A percentile compares a stretch with the other conserved stretches of the same genome.
These are phyloP conservation scores for Drosophila ohnishii DNA, from an alignment of 1,140 invertebrate genomes.

Conservation along the genomic window DNA sequence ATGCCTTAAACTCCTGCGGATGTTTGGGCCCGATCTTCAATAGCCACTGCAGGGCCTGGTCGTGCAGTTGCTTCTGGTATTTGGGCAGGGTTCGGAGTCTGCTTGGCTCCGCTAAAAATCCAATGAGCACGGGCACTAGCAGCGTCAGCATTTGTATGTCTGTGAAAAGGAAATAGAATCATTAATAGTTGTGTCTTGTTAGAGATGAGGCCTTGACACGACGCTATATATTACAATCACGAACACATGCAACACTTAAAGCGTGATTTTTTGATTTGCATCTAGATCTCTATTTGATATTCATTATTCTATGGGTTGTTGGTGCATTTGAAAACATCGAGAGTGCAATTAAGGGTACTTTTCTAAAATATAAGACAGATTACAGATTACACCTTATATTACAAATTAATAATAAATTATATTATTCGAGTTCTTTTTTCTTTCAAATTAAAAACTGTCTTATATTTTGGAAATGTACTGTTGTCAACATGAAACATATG, in stretches of 20 bases:
- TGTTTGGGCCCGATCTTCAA: slow-evolving; percentile 96
- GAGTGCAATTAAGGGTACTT: slow-evolving; percentile 11
- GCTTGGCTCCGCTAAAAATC: slow-evolving; percentile 89
- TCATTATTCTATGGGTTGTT: slow-evolving; percentile 31
- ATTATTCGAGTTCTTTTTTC: background rate
- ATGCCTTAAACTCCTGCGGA: slow-evolving; percentile 95
- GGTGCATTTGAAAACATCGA: slow-evolving; percentile 41
- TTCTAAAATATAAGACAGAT: slow-evolving; percentile 16
- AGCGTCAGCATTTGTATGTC: slow-evolving; percentile 94
- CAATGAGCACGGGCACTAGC: slow-evolving; percentile 94
- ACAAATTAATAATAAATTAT: no score
- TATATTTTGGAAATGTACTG: slow-evolving; percentile 14
- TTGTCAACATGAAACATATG: slow-evolving; percentile 35
- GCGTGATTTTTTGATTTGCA: slow-evolving; percentile 25
- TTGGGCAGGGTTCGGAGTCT: slow-evolving; percentile 86
- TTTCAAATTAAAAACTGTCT: background rate
- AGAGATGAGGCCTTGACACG: background rate
- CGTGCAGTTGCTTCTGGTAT: slow-evolving; percentile 89
- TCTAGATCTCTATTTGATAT: slow-evolving; percentile 28
- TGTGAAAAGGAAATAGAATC: slow-evolving; percentile 80
- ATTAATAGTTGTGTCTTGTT: background rate
- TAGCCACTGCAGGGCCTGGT: slow-evolving; percentile 93
- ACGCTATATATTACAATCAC: slow-evolving; percentile 2
- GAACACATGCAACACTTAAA: slow-evolving; percentile 66
- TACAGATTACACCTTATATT: background rate